Base-by-base conservation (phyloP, 2,113 vertebrate genomes). In the Zosterops pallidus region DNA sequence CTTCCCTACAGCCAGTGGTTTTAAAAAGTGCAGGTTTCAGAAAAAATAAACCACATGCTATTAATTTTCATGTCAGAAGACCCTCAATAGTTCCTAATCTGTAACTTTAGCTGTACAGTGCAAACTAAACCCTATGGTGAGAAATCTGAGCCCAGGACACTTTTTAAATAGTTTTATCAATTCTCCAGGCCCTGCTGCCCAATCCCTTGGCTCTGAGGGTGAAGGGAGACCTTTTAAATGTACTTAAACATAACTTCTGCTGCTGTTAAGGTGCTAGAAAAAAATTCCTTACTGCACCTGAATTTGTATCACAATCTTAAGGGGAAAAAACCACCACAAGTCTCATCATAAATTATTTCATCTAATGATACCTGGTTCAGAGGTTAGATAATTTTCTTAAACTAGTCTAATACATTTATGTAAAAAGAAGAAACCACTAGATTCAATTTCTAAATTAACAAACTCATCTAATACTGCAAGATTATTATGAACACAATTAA, bases 21-120 rank as follows among this genome's bases (percentile, higher is more conserved):
- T 68, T 5, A 72, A 26, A 91, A 74, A 17, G 22, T 15, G 63
- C 55, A 83, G 52, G 16, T 67, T 76, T 47, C 70, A 90, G 60
- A 49, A 60, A 83, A 82, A 92, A 84, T 4, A 64, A 86, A 31
- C 41, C 94, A 94, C n/a, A 28, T 94, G 94, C 60, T 89, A 93
- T 33, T 92, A 74, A 95, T 96, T 94, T 83, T 93, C 62, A 85
- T 47, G 90, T 94, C 86, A 87, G 62, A 93, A 94, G 86, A 96
- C 87, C 78, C 95, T 93, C 94, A 90, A 62, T 63, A 96, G 81
- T 76, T 97, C 91, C 82, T 69, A 60, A 93, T 52, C 89, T 84
- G 92, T 90, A 95, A 97, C 78, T 88, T 82, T 29, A 91, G 56
- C 80, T 94, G 70, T 71, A 72, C 1, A 46, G 83, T 26, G 57